phyloP scores from a whole-genome alignment of 2,888 invertebrate species.

The Drosophila demipolita region DNA sequence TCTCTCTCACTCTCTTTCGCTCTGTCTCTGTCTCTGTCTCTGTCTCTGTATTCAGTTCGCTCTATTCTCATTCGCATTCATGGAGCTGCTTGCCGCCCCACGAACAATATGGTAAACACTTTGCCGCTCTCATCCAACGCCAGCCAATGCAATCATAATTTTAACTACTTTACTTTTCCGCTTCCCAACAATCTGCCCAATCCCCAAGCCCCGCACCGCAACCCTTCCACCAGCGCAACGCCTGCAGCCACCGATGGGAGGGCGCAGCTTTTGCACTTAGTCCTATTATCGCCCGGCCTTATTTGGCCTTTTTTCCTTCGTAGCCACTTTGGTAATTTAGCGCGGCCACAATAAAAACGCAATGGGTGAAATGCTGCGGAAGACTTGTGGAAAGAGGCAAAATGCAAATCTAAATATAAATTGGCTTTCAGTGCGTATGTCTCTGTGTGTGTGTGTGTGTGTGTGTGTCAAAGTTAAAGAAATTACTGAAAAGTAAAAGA shows the following conservation, averaged over 20 bases:
- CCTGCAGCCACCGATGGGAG: slow-evolving; percentile 15
- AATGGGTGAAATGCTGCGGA: slow-evolving; percentile 40
- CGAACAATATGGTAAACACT: slow-evolving; percentile 72
- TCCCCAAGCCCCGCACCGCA: not conserved
- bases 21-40: not conserved
- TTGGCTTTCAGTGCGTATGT: slow-evolving; percentile 46
- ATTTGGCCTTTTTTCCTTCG: slow-evolving; percentile 47
- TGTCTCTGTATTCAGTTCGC: not conserved
- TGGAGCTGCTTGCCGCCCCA: slow-evolving; percentile 34
- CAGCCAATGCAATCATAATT: slow-evolving; percentile 78
- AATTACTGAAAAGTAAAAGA: not conserved
- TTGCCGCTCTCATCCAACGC: slow-evolving; percentile 22
- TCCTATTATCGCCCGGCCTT: slow-evolving; percentile 65
- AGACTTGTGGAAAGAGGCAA: slow-evolving; percentile 33
- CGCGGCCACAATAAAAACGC: slow-evolving; percentile 61
- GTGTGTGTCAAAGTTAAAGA: slow-evolving; percentile 23
- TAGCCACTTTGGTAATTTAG: slow-evolving; percentile 64
- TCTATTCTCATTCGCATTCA: slow-evolving; percentile 69
- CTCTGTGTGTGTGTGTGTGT: not conserved
- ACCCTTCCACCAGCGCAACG: not conserved
- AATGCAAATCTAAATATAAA: slow-evolving; percentile 70
- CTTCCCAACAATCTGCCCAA: slow-evolving; percentile 15
- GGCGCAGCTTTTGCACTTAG: slow-evolving; percentile 66
- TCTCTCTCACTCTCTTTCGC: not conserved
- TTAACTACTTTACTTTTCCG: slow-evolving; percentile 77